Evolutionary conservation across 92 coral and sea anemone species (phyloP), one percentile per base, ranked within the genome.

Genomic region (Phymanthus crucifer): DNA sequence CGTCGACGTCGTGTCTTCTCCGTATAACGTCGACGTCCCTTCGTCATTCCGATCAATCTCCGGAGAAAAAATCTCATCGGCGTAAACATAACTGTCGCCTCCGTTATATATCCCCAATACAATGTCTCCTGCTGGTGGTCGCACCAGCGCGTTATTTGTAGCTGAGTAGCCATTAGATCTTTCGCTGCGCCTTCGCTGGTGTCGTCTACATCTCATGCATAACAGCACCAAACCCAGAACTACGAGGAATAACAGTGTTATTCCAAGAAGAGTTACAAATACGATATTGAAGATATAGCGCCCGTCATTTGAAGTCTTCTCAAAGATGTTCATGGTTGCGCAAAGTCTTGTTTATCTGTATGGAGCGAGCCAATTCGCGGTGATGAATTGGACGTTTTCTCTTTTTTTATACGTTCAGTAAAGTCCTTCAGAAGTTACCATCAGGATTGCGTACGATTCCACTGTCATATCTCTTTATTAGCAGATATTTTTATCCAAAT

Each of bases 61-160:
- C 34, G 81, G 58, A 40, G 72, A 50, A 61, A 77, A 87, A 27
- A 67, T 78, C 57, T 87, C 90, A 34, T 87, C 90, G 3, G 80
- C 84, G 45, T 87, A 87, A 6, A 77, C 40, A 23, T 77, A 70
- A 54, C 70, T 72, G 24, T 47, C 32, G 1, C 68, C 75, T 1
- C 83, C 83, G 21, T 68, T 72, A 24, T 79, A 79, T 35, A 87
- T 76, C 27, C 91, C 88, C 18, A 87, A 38, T 19, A 87, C 85
- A 34, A 87, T 84, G 65, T 87, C 91, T 4, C 88, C 78, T 14
- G 88, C 91, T 21, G 88, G 88, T 38, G 91, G 91, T 72, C 91
- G 71, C 23, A 70, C 78, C 36, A 83, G 71, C 24, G 80, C 83
- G 70, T 11, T 43, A 17, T 87, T 87, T 0, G 85, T 83, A 23